Evolutionary conservation across 64 coral and sea anemone species (phyloP).

Genomic region (Stylophora pistillata): DNA sequence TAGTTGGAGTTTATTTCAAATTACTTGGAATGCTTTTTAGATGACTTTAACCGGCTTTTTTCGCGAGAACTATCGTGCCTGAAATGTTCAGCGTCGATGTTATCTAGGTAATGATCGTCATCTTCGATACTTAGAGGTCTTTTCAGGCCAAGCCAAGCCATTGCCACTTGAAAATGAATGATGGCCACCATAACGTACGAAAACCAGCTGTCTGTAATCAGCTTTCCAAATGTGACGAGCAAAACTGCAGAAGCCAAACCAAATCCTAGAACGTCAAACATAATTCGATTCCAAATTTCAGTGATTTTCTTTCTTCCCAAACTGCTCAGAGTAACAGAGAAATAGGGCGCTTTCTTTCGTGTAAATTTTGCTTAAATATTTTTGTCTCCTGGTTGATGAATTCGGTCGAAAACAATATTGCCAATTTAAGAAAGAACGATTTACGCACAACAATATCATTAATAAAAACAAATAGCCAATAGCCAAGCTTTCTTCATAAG

Average conservation of each 20-base stretch:
- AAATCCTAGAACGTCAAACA: slow-evolving; percentile 54
- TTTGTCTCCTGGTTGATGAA: background rate
- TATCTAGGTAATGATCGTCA: background rate
- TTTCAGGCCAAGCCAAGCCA: slow-evolving; percentile 26
- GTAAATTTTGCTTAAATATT: background rate
- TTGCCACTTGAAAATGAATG: slow-evolving; percentile 37
- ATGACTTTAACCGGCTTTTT: background rate
- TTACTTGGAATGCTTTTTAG: background rate
- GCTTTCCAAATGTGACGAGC: slow-evolving; percentile 59
- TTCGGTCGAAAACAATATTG: background rate
- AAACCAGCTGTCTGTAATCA: slow-evolving; percentile 59
- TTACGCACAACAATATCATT: background rate
- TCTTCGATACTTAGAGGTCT: background rate
- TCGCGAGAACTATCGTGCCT: background rate
- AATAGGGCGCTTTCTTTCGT: background rate
- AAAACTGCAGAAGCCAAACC: slow-evolving; percentile 57
- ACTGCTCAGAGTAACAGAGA: background rate
- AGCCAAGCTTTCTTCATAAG: background rate
- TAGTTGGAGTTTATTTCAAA: background rate
- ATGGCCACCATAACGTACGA: slow-evolving; percentile 38
- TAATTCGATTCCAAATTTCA: background rate
- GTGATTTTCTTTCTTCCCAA: background rate
- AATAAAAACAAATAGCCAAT: background rate
- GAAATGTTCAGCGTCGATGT: slow-evolving; percentile 1
- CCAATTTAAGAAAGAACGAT: background rate